Conservation (phyloP, 2,797 vertebrate genomes). For the Octomys mimax region DNA sequence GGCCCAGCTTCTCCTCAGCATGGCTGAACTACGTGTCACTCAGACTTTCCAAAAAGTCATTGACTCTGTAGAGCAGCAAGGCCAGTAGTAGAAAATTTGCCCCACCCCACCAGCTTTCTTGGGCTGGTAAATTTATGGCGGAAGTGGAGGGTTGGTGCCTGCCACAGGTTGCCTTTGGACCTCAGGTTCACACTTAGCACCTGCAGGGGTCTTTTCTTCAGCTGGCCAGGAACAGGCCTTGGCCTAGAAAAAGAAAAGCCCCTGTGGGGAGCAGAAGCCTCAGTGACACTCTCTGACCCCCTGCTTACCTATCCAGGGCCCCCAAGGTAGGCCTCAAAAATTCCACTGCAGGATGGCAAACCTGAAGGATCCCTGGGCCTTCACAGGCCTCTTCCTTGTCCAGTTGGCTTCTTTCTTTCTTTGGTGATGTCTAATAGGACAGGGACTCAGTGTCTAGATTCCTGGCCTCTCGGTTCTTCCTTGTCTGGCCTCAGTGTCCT, state of each 20-base stretch:
- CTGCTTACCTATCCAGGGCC: neutral
- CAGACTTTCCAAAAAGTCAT: conserved; percentile 62
- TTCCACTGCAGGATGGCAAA: neutral
- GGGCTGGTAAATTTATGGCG: conserved; percentile 44
- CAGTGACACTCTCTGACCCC: conserved; percentile 29
- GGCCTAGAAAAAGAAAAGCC: conserved; percentile 33
- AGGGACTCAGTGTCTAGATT: neutral
- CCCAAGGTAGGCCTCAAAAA: neutral
- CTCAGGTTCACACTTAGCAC: conserved; percentile 38
- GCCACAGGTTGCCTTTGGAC: conserved; percentile 61
- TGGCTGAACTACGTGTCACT: conserved; percentile 37
- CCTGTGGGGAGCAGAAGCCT: conserved; percentile 48
- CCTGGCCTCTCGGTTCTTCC: neutral
- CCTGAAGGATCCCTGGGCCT: neutral
- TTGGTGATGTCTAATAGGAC: neutral
- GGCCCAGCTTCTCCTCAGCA: neutral
- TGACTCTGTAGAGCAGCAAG: conserved; percentile 13
- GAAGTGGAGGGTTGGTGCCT: conserved; percentile 45
- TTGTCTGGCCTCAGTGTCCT: neutral
- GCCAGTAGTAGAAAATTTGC: conserved; percentile 24
- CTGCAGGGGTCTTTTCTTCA: conserved; percentile 51
- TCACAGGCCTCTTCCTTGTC: neutral
- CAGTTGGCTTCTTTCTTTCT: neutral
- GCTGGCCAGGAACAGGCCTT: neutral
- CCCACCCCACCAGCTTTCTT: neutral